phyloP scores from a whole-genome alignment of 2,113 vertebrate species.

The Parotia lawesii region DNA sequence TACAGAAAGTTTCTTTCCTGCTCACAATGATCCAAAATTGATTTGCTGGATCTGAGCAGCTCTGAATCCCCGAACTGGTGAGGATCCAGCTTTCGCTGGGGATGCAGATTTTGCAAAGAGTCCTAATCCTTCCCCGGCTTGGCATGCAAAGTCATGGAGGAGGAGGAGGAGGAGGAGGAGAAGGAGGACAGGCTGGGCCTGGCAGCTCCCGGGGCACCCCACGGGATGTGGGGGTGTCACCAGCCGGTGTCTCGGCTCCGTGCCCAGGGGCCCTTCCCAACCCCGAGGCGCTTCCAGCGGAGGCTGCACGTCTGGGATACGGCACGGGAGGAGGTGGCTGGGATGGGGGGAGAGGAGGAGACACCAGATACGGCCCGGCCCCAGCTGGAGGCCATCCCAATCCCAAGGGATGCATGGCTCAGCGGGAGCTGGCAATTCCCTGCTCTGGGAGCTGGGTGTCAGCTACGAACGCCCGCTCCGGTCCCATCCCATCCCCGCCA shows the following conservation, averaged over 20 bases:
- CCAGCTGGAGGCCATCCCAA: neutral
- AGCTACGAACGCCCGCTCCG: rapidly evolving
- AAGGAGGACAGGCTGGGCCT: neutral
- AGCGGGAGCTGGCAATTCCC: neutral
- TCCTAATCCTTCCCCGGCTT: neutral
- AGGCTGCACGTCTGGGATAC: rapidly evolving
- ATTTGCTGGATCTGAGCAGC: neutral
- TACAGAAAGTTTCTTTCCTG: neutral
- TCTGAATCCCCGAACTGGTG: neutral
- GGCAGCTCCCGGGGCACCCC: neutral
- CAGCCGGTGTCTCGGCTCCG: rapidly evolving
- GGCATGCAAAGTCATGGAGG: rapidly evolving
- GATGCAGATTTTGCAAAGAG: neutral
- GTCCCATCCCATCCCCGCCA: neutral
- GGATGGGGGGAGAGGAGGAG: neutral
- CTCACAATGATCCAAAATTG: neutral
- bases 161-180: neutral
- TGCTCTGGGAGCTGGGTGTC: rapidly evolving
- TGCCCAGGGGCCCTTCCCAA: neutral
- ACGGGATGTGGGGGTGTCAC: neutral
- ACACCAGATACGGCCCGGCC: rapidly evolving
- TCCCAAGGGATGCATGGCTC: rapidly evolving
- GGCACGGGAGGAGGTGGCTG: neutral
- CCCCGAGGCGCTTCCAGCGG: neutral
- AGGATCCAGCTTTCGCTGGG: neutral